These are phyloP conservation scores for Andrena flavipes DNA, from an alignment of 2,888 invertebrate genomes.

Conservation along the genomic window DNA sequence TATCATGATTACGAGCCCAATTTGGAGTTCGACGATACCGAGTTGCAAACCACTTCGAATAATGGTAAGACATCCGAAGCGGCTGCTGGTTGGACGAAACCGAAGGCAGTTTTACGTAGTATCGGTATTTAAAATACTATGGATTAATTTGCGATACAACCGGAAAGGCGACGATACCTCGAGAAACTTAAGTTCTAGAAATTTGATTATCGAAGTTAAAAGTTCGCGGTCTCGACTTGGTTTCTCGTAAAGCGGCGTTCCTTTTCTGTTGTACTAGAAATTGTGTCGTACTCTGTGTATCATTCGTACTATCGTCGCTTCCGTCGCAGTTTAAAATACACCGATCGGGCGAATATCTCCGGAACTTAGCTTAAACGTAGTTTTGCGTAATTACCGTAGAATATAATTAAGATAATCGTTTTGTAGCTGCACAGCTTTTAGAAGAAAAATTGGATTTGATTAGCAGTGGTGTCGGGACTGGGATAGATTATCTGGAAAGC, in stretches of 20 bases:
- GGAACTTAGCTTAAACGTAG: background rate
- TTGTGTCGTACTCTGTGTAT: background rate
- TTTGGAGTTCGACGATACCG: slow-evolving; percentile 98
- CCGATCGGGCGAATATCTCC: background rate
- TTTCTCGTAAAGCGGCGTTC: background rate
- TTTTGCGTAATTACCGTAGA: background rate
- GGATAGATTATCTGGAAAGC: slow-evolving; percentile 87
- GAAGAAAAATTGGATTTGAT: slow-evolving; percentile 83
- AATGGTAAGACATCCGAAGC: slow-evolving; percentile 87
- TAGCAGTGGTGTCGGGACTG: slow-evolving; percentile 79
- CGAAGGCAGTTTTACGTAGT: background rate
- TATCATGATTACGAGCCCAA: slow-evolving; percentile 97
- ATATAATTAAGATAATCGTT: slow-evolving; percentile 33
- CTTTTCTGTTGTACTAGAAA: background rate
- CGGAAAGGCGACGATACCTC: background rate
- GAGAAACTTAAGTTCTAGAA: background rate
- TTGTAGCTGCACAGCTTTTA: slow-evolving; percentile 80
- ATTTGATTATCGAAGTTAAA: background rate
- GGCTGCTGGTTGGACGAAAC: background rate
- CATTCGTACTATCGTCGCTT: background rate
- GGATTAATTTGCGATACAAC: too few relatives aligned
- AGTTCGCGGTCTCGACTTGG: too few relatives aligned
- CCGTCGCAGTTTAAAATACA: background rate
- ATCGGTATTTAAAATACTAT: background rate
- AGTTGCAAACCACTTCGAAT: slow-evolving; percentile 90